These are phyloP conservation scores for Akabosia matsudoensis DNA, from an alignment of 1,140 invertebrate species.

Conservation along the genomic window DNA sequence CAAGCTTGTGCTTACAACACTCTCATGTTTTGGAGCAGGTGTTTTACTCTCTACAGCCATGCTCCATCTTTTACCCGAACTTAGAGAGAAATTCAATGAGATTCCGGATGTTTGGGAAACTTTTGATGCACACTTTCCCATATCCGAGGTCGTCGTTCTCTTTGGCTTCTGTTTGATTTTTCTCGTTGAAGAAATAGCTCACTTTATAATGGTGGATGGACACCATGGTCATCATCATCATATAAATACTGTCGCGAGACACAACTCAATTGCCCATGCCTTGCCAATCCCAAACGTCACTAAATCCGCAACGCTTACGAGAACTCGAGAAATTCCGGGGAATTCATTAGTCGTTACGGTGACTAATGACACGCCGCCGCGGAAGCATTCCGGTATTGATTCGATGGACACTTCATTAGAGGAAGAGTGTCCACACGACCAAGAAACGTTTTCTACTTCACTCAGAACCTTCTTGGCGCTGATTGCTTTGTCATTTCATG, in stretches of 20 bases:
- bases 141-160: slow-evolving; percentile 68
- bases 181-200: slow-evolving; percentile 71
- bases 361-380: too few relatives aligned
- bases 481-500: slow-evolving; percentile 82
- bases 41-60: slow-evolving; percentile 86
- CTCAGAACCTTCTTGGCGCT: slow-evolving; percentile 74
- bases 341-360: background rate
- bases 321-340: background rate
- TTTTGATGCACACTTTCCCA: slow-evolving; percentile 55
- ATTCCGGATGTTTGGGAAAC: slow-evolving; percentile 50
- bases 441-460: slow-evolving; percentile 53
- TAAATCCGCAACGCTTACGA: background rate
- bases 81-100: slow-evolving; percentile 64
- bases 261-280: slow-evolving; percentile 36
- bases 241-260: slow-evolving; percentile 24
- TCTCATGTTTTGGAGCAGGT: slow-evolving; percentile 84
- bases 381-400: too few relatives aligned
- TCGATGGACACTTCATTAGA: too few relatives aligned
- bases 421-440: slow-evolving; percentile 11
- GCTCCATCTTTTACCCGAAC: slow-evolving; percentile 84
- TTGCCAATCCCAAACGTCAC: slow-evolving; percentile 7
- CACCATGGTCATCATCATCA: slow-evolving; percentile 54
- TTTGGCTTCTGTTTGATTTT: slow-evolving; percentile 80
- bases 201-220: slow-evolving; percentile 57
- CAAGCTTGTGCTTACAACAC: slow-evolving; percentile 51